These are phyloP conservation scores for Pseudoatta argentina DNA, from an alignment of 1,140 invertebrate species.

Conservation along the genomic window DNA sequence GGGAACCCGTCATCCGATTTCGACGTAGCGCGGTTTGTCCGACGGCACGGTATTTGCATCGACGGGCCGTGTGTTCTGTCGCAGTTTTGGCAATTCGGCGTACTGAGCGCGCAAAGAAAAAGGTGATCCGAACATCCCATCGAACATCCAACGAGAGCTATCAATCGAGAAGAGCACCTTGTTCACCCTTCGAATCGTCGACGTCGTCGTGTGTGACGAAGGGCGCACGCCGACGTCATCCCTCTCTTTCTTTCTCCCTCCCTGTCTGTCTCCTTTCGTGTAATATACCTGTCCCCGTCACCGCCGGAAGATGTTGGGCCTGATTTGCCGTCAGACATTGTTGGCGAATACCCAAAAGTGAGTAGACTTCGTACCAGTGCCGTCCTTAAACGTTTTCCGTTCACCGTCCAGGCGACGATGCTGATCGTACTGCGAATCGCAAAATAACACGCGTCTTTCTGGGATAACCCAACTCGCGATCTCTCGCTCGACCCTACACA, in stretches of 20 bases:
- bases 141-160: not conserved
- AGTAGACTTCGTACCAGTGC: constrained; percentile 66
- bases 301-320: constrained; percentile 73
- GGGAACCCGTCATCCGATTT: constrained; percentile 14
- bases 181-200: not conserved
- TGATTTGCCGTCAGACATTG: constrained; percentile 76
- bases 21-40: constrained; percentile 61
- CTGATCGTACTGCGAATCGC: constrained; percentile 9
- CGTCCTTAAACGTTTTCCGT: not conserved
- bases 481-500: not conserved
- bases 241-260: not conserved
- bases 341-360: constrained; percentile 79
- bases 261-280: not conserved
- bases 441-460: not conserved
- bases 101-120: not conserved
- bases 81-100: constrained; percentile 63
- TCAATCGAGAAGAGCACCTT: constrained; percentile 4
- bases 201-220: constrained; percentile 7
- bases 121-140: too few relatives aligned
- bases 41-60: constrained; percentile 59
- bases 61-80: constrained; percentile 45
- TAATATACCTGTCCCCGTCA: not conserved
- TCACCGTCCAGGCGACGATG: not conserved
- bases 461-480: not conserved
- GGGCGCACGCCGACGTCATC: constrained; percentile 32